Percentiles rank a stretch among this genome's conserved stretches.
Conservation (phyloP, 2,113 vertebrate species). For the Alligator mississippiensis region DNA sequence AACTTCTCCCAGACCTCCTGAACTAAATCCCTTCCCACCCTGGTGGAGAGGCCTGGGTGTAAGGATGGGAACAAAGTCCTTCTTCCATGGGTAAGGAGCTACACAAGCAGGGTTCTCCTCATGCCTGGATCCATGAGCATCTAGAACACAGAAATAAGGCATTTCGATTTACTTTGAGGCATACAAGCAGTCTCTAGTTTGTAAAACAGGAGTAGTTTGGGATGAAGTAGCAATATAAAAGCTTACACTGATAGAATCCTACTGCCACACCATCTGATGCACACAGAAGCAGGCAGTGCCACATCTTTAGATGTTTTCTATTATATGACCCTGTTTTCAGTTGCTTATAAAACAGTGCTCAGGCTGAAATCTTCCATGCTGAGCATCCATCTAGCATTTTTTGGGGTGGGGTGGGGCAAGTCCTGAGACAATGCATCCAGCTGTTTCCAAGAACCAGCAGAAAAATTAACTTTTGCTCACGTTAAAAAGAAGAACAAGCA, state of each 20-base stretch:
- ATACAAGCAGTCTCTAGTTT: neutral
- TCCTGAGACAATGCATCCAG: neutral
- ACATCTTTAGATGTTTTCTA: neutral
- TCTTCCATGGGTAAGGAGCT: neutral
- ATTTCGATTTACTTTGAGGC: neutral
- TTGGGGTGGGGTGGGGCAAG: neutral
- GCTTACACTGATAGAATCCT: neutral
- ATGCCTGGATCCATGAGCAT: neutral
- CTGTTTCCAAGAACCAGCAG: neutral
- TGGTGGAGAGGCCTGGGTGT: too few relatives aligned
- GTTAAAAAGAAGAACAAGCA: too few relatives aligned
- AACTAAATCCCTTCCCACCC: too few relatives aligned
- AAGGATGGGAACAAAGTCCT: neutral
- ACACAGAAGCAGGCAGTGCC: neutral
- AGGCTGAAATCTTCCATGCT: neutral
- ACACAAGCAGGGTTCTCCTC: neutral
- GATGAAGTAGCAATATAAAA: neutral
- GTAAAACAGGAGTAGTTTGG: neutral
- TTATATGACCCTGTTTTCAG: accelerated
- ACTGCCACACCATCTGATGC: accelerated
- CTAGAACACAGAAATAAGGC: neutral
- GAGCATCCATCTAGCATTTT: neutral
- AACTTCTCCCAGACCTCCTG: too few relatives aligned
- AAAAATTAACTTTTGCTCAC: neutral
- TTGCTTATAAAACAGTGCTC: neutral